Base-by-base conservation (phyloP, 2,888 invertebrate genomes). In the Hypolimnas misippus region DNA sequence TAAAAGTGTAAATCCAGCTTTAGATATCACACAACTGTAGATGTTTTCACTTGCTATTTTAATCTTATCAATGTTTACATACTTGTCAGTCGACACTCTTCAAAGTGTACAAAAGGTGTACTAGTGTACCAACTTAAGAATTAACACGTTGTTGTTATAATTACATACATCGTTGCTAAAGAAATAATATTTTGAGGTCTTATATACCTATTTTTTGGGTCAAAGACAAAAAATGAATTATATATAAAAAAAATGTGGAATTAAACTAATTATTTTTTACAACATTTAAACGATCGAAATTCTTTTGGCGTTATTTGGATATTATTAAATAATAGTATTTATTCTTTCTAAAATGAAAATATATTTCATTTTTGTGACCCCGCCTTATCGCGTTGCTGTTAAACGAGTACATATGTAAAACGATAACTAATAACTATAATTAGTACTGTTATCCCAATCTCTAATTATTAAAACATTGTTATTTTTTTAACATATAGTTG, bases 1-100 rank as follows among this genome's bases (percentile, higher is more conserved):
- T n/a, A n/a, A n/a, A n/a, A 12, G 44, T 44, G 4, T 12, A 19
- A n/a, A 21, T 1, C 8, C 10, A 12, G 16, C 3, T 16, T 46
- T 21, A 25, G n/a, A 25, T 29, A 49, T 2, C 17, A 14, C 42
- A 21, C 33, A 33, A 50, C 19, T 42, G 19, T 31, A 52, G 12
- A n/a, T 46, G n/a, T 59, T 53, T 59, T 53, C 49, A 29, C 40
- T 31, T 40, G 17, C 33, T n/a, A n/a, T 52, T 1, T 4, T 57
- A 61, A 64, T 61, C 64, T 54, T 64, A 64, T 64, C 64, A 42
- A 17, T 64, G 61, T 64, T 61, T 57, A 61, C 46, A 35, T 52
- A 17, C 12, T 31, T 38, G 10, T 21, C 31, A 49, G 14, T 21
- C 21, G 33, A 53, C 21, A 12, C n/a, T 49, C 19, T 50, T 16